Percentiles rank a stretch among this genome's conserved stretches.
Conservation (phyloP, 2,888 invertebrate genomes). For the Pollenia amentaria region DNA sequence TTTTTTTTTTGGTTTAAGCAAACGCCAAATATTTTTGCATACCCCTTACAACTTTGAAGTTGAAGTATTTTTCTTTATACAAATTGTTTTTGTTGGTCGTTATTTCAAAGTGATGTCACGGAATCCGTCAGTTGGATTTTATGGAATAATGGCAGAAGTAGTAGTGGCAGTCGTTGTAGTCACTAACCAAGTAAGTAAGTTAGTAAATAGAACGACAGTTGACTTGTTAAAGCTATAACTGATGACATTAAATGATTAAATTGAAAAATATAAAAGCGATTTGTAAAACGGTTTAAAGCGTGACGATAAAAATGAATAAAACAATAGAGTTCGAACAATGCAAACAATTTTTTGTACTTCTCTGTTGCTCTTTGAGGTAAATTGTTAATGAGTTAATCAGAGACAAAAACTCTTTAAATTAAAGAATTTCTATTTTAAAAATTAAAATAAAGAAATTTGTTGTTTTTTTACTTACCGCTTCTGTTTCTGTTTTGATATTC, state of each 20-base stretch:
- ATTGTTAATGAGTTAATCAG: constrained; percentile 13
- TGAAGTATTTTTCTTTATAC: constrained; percentile 4
- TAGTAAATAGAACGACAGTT: constrained; percentile 67
- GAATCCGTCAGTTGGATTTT: constrained; percentile 63
- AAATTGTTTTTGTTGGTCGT: constrained; percentile 39
- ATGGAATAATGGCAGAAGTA: constrained; percentile 22
- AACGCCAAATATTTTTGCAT: background rate
- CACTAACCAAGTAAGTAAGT: constrained; percentile 53
- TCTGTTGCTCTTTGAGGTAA: background rate
- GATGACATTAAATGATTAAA: constrained; percentile 71
- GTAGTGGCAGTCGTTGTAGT: constrained; percentile 9
- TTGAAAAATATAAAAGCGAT: constrained; percentile 60
- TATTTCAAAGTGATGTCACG: constrained; percentile 64
- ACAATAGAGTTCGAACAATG: constrained; percentile 56
- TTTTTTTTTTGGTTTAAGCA: background rate
- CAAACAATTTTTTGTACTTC: constrained; percentile 30
- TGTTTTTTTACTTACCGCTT: constrained; percentile 80
- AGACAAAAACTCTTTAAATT: background rate
- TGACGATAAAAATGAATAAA: constrained; percentile 55
- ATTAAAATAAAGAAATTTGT: background rate
- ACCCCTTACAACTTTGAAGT: constrained; percentile 27
- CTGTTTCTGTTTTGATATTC: constrained; percentile 82
- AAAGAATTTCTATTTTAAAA: background rate
- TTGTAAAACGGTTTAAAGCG: constrained; percentile 59
- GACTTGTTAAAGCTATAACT: constrained; percentile 68